Percentiles rank a stretch among this genome's conserved stretches.
phyloP scores from a whole-genome alignment of 2,113 vertebrate species.

The Corythornis madagascariensis region DNA sequence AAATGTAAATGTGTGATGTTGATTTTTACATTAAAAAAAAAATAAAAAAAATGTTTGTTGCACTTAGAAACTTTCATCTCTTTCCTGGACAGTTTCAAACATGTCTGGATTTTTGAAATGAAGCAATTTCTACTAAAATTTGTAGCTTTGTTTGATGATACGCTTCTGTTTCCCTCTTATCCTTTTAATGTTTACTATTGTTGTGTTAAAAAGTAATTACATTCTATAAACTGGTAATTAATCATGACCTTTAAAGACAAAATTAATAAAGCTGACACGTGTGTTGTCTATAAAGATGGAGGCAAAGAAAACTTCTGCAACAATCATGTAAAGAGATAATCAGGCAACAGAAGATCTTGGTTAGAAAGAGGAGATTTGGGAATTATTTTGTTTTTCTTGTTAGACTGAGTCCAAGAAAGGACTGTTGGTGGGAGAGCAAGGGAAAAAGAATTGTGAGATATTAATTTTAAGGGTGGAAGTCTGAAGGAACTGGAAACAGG shows the following conservation, averaged over 20 bases:
- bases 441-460: background rate
- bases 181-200: background rate
- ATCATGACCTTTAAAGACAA: background rate
- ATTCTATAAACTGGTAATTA: background rate
- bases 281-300: background rate
- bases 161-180: background rate
- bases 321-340: background rate
- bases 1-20: background rate
- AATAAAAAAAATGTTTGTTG: background rate
- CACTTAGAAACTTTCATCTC: background rate
- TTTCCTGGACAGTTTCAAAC: background rate
- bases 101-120: background rate
- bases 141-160: fast-evolving
- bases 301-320: background rate
- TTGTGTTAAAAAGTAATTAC: background rate
- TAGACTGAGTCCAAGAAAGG: background rate
- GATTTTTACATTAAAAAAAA: fast-evolving
- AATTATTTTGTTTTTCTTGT: background rate
- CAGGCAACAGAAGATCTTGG: fast-evolving
- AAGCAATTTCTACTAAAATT: background rate
- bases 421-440: fast-evolving
- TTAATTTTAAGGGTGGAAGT: background rate
- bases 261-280: background rate
- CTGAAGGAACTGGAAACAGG: background rate
- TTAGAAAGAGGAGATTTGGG: background rate